Conservation (phyloP, 2,113 vertebrate species). For the Perognathus longimembris region DNA sequence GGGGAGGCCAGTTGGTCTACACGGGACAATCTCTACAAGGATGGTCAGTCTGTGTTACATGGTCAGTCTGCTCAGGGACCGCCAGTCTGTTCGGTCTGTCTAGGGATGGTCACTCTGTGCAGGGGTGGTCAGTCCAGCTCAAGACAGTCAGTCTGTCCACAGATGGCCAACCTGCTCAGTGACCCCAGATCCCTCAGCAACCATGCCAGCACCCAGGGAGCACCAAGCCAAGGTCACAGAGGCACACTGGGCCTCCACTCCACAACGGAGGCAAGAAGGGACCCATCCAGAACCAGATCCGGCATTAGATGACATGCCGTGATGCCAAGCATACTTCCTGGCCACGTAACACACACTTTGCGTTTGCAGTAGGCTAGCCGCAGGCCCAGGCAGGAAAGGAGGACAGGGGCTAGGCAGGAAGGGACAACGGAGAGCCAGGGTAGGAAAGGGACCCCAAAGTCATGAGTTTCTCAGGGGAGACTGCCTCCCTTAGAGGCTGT, state of each 20-base stretch:
- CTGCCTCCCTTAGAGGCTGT: background rate
- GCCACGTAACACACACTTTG: fast-evolving
- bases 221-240: background rate
- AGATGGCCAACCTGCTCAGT: too few relatives aligned
- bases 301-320: background rate
- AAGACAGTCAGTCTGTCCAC: background rate
- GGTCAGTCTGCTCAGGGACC: background rate
- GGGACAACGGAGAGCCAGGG: background rate
- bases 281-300: too few relatives aligned
- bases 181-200: background rate
- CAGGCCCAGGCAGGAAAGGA: too few relatives aligned
- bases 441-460: background rate
- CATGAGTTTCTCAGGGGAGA: background rate
- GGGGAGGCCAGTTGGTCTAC: background rate
- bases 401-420: too few relatives aligned
- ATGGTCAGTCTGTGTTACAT: fast-evolving
- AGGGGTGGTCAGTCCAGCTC: background rate
- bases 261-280: background rate
- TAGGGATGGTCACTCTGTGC: background rate
- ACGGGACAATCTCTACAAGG: background rate
- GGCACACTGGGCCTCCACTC: background rate
- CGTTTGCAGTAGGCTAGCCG: background rate
- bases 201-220: too few relatives aligned
- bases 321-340: background rate
- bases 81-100: background rate